A percentile compares a stretch with the other conserved stretches of the same genome.
Evolutionary conservation across 2,797 vertebrate species (phyloP).

Genomic region (Arnoldichthys spilopterus): DNA sequence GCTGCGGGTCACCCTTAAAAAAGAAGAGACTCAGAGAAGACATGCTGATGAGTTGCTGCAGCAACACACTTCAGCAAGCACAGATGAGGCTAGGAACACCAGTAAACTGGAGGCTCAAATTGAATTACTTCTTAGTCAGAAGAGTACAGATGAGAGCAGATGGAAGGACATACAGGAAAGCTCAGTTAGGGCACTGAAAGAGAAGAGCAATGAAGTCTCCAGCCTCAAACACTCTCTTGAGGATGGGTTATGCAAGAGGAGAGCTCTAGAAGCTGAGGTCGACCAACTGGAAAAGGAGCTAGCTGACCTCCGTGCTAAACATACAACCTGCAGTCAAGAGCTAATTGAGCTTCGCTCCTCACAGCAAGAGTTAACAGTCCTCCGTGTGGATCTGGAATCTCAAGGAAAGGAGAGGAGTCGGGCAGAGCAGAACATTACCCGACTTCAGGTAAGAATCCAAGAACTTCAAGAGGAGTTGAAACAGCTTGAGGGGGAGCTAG

Average conservation of each 20-base stretch:
- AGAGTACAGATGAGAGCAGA: constrained; percentile 77
- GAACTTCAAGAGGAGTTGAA: constrained; percentile 87
- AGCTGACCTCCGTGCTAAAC: constrained; percentile 83
- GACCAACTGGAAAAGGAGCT: constrained; percentile 82
- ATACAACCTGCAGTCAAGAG: constrained; percentile 76
- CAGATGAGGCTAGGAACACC: constrained; percentile 82
- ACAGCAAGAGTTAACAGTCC: constrained; percentile 82
- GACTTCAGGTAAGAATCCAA: constrained; percentile 85
- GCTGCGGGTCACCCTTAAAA: constrained; percentile 53
- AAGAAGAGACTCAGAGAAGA: constrained; percentile 82
- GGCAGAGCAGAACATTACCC: constrained; percentile 82
- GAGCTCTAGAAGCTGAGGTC: constrained; percentile 83
- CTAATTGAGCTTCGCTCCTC: constrained; percentile 80
- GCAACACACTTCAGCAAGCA: constrained; percentile 80
- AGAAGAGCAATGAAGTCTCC: constrained; percentile 85
- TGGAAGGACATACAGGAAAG: constrained; percentile 84
- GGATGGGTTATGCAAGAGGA: constrained; percentile 85
- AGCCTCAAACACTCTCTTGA: constrained; percentile 84
- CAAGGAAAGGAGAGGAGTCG: constrained; percentile 81
- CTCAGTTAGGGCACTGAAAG: constrained; percentile 83
- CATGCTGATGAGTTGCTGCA: constrained; percentile 82
- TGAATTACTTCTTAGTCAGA: constrained; percentile 80
- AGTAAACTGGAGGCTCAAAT: constrained; percentile 87
- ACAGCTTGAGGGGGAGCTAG: constrained; percentile 85
- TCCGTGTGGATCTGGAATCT: constrained; percentile 84